phyloP scores from a whole-genome alignment of 2,113 vertebrate genomes.

The Cavia porcellus region DNA sequence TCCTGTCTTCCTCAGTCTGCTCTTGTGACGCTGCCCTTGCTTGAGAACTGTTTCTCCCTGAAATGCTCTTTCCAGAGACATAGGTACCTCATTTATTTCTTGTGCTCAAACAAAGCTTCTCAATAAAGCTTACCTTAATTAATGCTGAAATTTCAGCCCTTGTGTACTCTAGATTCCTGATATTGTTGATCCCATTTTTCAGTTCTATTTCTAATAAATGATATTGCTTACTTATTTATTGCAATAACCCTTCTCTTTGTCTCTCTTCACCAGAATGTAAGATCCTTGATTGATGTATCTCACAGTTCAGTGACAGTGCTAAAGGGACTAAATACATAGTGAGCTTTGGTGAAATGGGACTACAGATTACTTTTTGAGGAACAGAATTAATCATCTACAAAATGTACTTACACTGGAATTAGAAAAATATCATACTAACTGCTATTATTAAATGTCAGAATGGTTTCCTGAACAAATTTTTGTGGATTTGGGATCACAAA shows the following conservation, averaged over 20 bases:
- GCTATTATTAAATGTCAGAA: slow-evolving; percentile 45
- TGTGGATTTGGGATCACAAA: slow-evolving; percentile 54
- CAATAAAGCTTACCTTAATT: neutral
- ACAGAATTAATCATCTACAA: neutral
- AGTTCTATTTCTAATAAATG: neutral
- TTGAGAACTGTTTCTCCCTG: neutral
- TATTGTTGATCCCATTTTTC: neutral
- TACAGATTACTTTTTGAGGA: neutral
- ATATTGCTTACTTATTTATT: neutral
- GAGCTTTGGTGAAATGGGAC: neutral
- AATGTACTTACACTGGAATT: slow-evolving; percentile 12
- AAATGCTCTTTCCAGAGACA: neutral
- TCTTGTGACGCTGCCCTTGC: neutral
- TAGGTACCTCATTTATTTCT: neutral
- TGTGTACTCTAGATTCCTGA: neutral
- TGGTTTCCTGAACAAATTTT: slow-evolving; percentile 9
- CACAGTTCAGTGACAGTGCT: neutral
- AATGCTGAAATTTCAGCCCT: neutral
- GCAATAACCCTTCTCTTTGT: neutral
- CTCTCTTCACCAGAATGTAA: neutral
- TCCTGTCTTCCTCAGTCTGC: neutral
- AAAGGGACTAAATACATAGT: neutral
- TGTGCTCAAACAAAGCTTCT: neutral
- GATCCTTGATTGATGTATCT: neutral
- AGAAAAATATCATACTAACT: slow-evolving; percentile 45